Evolutionary conservation across 2,113 vertebrate species (phyloP), one percentile per base, ranked within the genome.

Genomic region (Cyprinodon variegatus): DNA sequence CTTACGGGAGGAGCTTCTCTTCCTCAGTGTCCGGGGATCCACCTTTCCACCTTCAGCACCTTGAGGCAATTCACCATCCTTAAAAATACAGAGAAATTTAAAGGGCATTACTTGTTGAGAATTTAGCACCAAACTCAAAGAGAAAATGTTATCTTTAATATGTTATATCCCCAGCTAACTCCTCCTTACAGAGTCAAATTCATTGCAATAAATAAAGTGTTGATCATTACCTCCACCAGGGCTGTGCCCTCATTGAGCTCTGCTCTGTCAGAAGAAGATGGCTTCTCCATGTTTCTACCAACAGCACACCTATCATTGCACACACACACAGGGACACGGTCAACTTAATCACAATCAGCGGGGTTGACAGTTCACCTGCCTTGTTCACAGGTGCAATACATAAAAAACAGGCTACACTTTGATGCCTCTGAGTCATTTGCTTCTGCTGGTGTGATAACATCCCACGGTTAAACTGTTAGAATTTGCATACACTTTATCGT

Each of bases 1-100:
- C 76, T 91, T 92, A 62, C 91, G 87, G 15, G 84, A 85, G 10
- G 91, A 91, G 82, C 79, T 91, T 57, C 79, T 87, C 86, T 88
- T 91, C 77, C 89, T 87, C 4, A 20, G 70, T 0, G 74, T 69
- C 22, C 29, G 75, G 68, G 66, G 29, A 69, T 50, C 61, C 7
- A 40, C 72, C 4, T 61, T 65, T 62, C 82, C 88, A 37, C 88
- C 90, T 36, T 89, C 89, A 3, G 88, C 90, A 4, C 87, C 86
- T 77, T 86, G 70, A 38, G 80, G 66, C 40, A 64, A 53, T 0
- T 4, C 62, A 40, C 11, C 67, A 29, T 86, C 82, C 89, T 87
- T 17, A 1, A 61, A 37, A 0, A 10, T 3, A 68, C 7, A 76
- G 38, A 15, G n/a, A 20, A 0, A 57, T 57, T 57, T 53, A n/a